These are phyloP conservation scores for Antheraea yamamai DNA, from an alignment of 2,888 invertebrate genomes.

Conservation along the genomic window DNA sequence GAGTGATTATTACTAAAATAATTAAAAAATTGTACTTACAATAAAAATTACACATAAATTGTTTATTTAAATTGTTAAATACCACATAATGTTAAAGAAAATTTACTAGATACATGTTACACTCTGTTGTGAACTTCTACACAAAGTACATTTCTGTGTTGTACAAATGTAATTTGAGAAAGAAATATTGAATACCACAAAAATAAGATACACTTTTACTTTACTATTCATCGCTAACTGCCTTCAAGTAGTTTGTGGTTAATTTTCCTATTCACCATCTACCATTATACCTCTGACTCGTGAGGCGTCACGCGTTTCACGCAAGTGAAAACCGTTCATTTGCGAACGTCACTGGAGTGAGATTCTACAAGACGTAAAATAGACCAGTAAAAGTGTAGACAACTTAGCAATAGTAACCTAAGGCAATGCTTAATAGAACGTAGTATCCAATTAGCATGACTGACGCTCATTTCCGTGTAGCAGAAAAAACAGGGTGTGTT, in stretches of 20 bases:
- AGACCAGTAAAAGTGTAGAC: not conserved
- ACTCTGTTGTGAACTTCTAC: not conserved
- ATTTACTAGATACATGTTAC: not conserved
- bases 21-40: no score
- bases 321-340: slow-evolving; percentile 40
- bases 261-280: slow-evolving; percentile 41
- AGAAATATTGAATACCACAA: not conserved
- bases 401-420: not conserved
- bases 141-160: not conserved
- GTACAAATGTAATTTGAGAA: not conserved
- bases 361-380: not conserved
- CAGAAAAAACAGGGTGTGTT: no score
- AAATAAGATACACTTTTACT: not conserved
- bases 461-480: no score
- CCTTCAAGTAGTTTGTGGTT: slow-evolving; percentile 32
- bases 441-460: not conserved
- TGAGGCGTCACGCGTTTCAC: slow-evolving; percentile 31
- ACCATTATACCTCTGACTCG: slow-evolving; percentile 19
- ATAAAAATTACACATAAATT: no score
- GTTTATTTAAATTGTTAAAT: no score
- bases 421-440: not conserved
- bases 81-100: not conserved
- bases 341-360: slow-evolving; percentile 23
- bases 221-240: not conserved
- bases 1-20: no score